Percentiles rank a stretch among this genome's conserved stretches.
Conservation (phyloP, 1,140 invertebrate genomes). For the Papilio polytes region DNA sequence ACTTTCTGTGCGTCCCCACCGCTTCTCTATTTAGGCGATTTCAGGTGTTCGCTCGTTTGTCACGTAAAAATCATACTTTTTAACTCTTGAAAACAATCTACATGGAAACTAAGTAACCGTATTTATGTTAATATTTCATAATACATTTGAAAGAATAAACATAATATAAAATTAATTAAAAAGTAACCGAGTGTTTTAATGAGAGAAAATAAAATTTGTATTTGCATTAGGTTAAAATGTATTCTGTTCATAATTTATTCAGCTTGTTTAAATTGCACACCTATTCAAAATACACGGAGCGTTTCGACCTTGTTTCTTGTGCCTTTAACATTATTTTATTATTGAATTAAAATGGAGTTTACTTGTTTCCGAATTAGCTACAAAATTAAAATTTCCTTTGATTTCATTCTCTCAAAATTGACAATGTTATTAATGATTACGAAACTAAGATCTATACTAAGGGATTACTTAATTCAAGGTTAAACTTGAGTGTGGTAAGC, state of each 20-base stretch:
- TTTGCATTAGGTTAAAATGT: constrained; percentile 19
- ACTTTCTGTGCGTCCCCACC: too few relatives aligned
- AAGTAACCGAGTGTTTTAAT: not conserved
- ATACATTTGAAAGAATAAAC: not conserved
- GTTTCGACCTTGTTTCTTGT: constrained; percentile 1
- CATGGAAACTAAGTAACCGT: not conserved
- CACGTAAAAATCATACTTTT: too few relatives aligned
- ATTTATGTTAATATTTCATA: not conserved
- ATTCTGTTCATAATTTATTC: not conserved
- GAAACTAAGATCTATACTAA: too few relatives aligned
- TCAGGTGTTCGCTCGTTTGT: too few relatives aligned
- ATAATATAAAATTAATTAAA: constrained; percentile 1
- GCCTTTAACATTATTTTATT: not conserved
- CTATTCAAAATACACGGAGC: not conserved
- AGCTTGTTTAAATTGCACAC: constrained; percentile 7
- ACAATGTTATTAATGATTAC: not conserved
- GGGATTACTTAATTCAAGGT: too few relatives aligned
- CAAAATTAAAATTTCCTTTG: not conserved
- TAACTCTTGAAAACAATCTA: not conserved
- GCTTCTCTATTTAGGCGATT: too few relatives aligned
- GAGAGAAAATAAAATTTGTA: constrained; percentile 2
- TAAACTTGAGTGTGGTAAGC: too few relatives aligned
- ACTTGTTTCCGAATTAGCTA: not conserved
- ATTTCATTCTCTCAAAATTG: not conserved
- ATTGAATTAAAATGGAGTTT: not conserved